Base-by-base conservation (phyloP, 2,113 vertebrate genomes). In the Ardeotis arabs region DNA sequence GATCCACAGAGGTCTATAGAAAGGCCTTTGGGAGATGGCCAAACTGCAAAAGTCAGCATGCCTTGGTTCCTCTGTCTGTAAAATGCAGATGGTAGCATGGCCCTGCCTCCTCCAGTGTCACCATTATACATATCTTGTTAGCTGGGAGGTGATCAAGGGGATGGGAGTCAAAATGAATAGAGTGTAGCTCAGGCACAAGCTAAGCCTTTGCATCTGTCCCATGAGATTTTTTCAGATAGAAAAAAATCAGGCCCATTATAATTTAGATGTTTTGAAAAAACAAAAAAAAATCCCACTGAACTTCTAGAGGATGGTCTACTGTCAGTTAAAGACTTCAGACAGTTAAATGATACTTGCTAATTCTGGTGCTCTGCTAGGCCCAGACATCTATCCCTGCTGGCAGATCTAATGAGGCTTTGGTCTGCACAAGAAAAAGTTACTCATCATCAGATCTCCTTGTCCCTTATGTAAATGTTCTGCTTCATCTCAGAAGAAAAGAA, bases 321-420 rank as follows among this genome's bases (percentile, higher is more conserved):
- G 29, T 49, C 66, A 76, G 80, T 37, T 91, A 84, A 93, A 93
- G 84, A 78, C 69, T 87, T 92, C 85, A 97, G 93, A 69, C 89
- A 92, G 91, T 78, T 83, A 96, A 97, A 97, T 89, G 85, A 87
- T 88, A 84, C 70, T 94, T 96, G 91, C 95, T 97, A 96, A 97
- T 97, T 97, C 87, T 93, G 80, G 85, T 91, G 93, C 87, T 97
- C 92, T 4, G 12, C 83, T 90, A 75, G 73, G 53, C 64, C 45
- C 87, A 97, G 94, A 94, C 89, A 96, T 96, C 93, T 93, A 86
- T 96, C 92, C 92, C 93, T 63, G 77, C 72, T 81, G 85, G 67
- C 96, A 97, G 94, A 56, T 90, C 94, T 97, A 96, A 97, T 96
- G 93, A 97, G 63, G 90, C 91, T 97, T 90, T 56, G 73, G 83